These are phyloP conservation scores for Adrianichthys oophorus DNA, from an alignment of 2,797 vertebrate species.

Conservation along the genomic window DNA sequence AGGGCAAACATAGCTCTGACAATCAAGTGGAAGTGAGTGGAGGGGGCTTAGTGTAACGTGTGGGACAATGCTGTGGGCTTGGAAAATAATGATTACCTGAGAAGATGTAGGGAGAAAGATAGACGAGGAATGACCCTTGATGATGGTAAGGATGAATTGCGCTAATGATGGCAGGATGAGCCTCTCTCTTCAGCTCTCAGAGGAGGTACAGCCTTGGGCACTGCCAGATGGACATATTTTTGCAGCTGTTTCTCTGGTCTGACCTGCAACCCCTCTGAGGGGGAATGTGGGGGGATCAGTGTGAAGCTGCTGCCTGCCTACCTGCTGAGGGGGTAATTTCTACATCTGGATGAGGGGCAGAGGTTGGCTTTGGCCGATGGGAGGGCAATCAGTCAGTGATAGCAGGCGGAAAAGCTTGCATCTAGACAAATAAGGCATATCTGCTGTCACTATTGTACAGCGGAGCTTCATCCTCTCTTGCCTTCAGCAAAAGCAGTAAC, in stretches of 20 bases:
- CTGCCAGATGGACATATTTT: constrained; percentile 60
- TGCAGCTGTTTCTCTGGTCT: constrained; percentile 65
- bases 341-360: constrained; percentile 67
- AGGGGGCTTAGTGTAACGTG: constrained; percentile 21
- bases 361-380: constrained; percentile 61
- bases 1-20: constrained; percentile 25
- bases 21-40: constrained; percentile 23
- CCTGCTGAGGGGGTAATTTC: constrained; percentile 73
- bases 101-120: constrained; percentile 32
- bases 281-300: constrained; percentile 45
- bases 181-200: constrained; percentile 25
- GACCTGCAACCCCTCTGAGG: constrained; percentile 59
- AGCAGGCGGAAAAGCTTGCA: constrained; percentile 34
- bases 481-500: constrained; percentile 61
- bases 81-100: constrained; percentile 31
- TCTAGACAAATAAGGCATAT: constrained; percentile 66
- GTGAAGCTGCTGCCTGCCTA: constrained; percentile 58
- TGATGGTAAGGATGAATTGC: constrained; percentile 48
- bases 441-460: constrained; percentile 39
- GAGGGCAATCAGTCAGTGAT: constrained; percentile 54
- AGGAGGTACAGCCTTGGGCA: constrained; percentile 61
- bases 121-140: constrained; percentile 25
- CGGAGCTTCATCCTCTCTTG: constrained; percentile 51
- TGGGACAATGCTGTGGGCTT: constrained; percentile 12
- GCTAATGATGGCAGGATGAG: constrained; percentile 56